A percentile compares a stretch with the other conserved stretches of the same genome.
Conservation (phyloP, 2,113 vertebrate species). For the Chionis minor region DNA sequence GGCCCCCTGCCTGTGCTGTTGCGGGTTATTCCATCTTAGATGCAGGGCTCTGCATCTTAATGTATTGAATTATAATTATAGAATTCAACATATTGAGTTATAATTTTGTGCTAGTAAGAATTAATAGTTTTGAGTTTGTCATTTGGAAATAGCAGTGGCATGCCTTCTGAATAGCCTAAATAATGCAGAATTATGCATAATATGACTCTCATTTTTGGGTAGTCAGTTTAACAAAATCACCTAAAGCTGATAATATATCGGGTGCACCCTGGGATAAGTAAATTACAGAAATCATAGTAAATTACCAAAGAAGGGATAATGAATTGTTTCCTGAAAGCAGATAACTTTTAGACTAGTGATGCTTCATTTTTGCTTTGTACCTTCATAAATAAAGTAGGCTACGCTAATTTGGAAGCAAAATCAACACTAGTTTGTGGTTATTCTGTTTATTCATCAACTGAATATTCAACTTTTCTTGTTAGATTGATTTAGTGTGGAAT, state of each 20-base stretch:
- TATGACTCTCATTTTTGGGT: neutral
- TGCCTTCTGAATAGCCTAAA: neutral
- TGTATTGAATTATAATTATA: neutral
- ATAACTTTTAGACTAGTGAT: neutral
- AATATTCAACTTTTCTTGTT: neutral
- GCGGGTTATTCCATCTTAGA: slow-evolving; percentile 17
- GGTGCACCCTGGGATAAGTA: neutral
- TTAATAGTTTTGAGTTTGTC: neutral
- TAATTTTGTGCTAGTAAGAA: slow-evolving; percentile 10
- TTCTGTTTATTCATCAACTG: neutral
- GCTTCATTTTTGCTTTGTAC: neutral
- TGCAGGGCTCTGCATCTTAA: neutral
- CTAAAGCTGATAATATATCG: neutral
- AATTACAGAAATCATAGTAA: neutral
- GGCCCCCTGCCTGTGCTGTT: slow-evolving; percentile 5
- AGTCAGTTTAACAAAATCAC: neutral
- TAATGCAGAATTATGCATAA: neutral
- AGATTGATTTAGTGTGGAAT: neutral
- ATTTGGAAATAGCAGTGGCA: neutral
- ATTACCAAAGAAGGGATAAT: neutral
- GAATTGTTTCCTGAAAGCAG: neutral
- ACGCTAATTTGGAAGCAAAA: neutral
- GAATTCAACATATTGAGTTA: neutral
- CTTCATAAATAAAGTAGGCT: neutral
- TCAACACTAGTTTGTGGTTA: neutral